Evolutionary conservation across 2,797 vertebrate species (phyloP), one percentile per base, ranked within the genome.

Genomic region (Sebastes kiyomatsui): DNA sequence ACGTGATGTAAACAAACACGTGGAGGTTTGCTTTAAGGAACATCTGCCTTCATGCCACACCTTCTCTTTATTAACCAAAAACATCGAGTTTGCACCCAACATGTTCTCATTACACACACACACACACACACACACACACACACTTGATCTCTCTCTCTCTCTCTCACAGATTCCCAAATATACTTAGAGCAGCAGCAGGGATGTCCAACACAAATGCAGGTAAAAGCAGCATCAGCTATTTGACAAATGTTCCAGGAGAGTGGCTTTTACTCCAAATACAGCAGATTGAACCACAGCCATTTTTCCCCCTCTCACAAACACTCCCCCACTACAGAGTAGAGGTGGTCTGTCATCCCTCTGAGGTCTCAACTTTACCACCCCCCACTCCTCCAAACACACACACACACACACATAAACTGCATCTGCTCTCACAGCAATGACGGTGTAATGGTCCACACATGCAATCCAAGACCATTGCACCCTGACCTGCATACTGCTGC

Each of bases 401-500:
- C 62, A 30, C 33, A 81, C 11, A 67, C 74, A 42, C 65, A 62
- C 27, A 67, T 27, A 81, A 54, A 58, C 72, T 58, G 75, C 72
- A 77, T 83, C 62, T 80, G 67, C 81, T 77, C 67, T 71, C 69
- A 58, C 70, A 72, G 76, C 88, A 79, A 60, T 77, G 77, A 73
- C 76, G 27, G 84, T 33, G 79, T 81, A 82, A 90, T 81, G 81
- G 72, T 81, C 67, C 85, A 72, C 84, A 90, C 84, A 90, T 80
- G 80, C 84, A 72, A 88, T 80, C 85, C 72, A 76, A 89, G 71
- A 70, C 60, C 82, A 69, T 2, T 78, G 83, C 84, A 75, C 84
- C 84, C 90, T 87, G 84, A 90, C 89, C 89, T 73, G 68, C 89
- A 82, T 42, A 69, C 69, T 80, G 80, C 87, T 75, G 90, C 86